phyloP scores from a whole-genome alignment of 2,888 invertebrate species.

The Gortyna flavago region DNA sequence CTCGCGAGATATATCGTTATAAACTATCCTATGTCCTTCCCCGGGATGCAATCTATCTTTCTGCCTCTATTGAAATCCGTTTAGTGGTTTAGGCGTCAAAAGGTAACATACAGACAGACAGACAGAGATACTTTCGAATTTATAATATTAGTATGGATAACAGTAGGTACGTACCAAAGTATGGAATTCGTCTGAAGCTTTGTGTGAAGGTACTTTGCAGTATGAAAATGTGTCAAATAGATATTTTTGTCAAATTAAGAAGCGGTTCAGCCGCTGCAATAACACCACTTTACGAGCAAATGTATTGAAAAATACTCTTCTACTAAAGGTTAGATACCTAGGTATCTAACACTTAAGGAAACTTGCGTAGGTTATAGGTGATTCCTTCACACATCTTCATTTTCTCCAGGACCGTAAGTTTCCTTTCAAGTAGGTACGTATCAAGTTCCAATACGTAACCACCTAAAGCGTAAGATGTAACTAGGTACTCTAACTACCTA shows the following conservation, averaged over 20 bases:
- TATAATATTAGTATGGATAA: too few relatives aligned
- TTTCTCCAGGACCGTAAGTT: not conserved
- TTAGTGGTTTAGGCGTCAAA: too few relatives aligned
- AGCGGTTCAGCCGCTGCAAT: too few relatives aligned
- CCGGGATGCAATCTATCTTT: too few relatives aligned
- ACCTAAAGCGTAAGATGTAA: not conserved
- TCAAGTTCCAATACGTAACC: not conserved
- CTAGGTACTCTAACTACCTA: not conserved
- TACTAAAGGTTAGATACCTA: not conserved
- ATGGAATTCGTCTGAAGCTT: not conserved
- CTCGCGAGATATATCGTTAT: too few relatives aligned
- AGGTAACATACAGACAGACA: too few relatives aligned
- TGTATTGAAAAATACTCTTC: not conserved
- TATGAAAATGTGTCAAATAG: not conserved
- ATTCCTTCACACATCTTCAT: not conserved
- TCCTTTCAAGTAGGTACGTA: not conserved
- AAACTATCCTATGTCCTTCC: too few relatives aligned
- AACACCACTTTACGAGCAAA: too few relatives aligned
- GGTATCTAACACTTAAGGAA: too few relatives aligned
- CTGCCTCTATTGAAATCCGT: too few relatives aligned
- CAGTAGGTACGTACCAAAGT: not conserved
- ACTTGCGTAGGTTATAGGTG: not conserved
- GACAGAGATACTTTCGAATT: too few relatives aligned
- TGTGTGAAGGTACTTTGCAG: not conserved
- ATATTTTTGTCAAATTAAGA: not conserved